Evolutionary conservation across 2,113 vertebrate species (phyloP).

Genomic region (Aix galericulata): DNA sequence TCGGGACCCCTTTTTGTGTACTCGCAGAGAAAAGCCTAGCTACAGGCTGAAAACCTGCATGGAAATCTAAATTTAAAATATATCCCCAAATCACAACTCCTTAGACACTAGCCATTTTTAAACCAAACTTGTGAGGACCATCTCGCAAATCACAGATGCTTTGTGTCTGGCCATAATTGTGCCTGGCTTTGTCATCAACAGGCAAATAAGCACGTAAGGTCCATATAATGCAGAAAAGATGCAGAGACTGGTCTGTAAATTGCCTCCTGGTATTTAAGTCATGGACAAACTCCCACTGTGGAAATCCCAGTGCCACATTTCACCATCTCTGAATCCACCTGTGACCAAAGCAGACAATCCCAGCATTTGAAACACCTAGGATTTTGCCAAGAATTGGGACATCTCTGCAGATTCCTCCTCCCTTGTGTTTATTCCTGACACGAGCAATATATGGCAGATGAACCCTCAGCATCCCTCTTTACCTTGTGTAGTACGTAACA

Average conservation of each 20-base stretch:
- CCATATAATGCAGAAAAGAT: neutral
- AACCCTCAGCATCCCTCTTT: neutral
- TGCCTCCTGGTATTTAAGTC: neutral
- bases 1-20: neutral
- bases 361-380: neutral
- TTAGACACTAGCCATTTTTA: neutral
- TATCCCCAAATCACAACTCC: neutral
- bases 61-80: neutral
- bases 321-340: neutral
- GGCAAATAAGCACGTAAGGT: neutral
- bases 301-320: neutral
- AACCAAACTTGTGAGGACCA: neutral
- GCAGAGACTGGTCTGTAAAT: neutral
- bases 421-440: neutral
- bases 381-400: neutral
- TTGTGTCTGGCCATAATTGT: neutral
- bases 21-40: neutral
- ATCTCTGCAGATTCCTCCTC: neutral
- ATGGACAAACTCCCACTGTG: too few species aligned
- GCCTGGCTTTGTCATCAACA: neutral
- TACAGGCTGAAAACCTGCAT: neutral
- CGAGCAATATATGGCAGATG: fast-evolving
- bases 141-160: neutral
- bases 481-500: slow-evolving; percentile 95
- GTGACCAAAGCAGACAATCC: neutral